Conservation (phyloP, 1,140 invertebrate species). For the Thrips palmi region DNA sequence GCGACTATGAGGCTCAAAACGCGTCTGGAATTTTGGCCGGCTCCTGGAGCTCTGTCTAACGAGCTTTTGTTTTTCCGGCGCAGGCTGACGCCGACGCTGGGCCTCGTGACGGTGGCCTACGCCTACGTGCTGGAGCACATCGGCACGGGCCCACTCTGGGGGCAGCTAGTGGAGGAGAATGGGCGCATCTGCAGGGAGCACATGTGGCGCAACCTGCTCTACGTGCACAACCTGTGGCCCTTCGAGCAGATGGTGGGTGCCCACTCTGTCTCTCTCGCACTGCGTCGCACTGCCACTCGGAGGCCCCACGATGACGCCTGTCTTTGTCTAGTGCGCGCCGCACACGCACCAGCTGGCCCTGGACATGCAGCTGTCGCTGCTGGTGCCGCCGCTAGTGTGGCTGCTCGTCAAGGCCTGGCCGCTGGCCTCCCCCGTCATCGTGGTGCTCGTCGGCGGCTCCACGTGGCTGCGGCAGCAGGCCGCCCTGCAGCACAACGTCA, state of each 20-base stretch:
- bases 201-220: conserved; percentile 45
- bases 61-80: conserved; percentile 14
- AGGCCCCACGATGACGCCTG: background rate
- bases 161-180: conserved; percentile 33
- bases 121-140: conserved; percentile 46
- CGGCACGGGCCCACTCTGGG: conserved; percentile 49
- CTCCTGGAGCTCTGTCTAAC: too few species aligned
- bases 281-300: background rate
- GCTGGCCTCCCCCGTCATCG: background rate
- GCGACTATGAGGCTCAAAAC: too few species aligned
- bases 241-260: conserved; percentile 44
- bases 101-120: conserved; percentile 45
- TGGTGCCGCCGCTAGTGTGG: conserved; percentile 49
- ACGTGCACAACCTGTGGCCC: conserved; percentile 44
- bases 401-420: conserved; percentile 32
- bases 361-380: conserved; percentile 62
- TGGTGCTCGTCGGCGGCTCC: background rate
- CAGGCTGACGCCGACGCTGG: conserved; percentile 41
- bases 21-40: too few species aligned
- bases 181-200: conserved; percentile 39
- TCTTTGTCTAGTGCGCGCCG: conserved; percentile 37
- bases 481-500: conserved; percentile 3
- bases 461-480: conserved; percentile 7
- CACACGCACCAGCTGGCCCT: conserved; percentile 53
- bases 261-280: background rate